Percentiles rank a stretch among this genome's conserved stretches.
Conservation (phyloP, 2,797 vertebrate genomes). For the Chelon auratus region DNA sequence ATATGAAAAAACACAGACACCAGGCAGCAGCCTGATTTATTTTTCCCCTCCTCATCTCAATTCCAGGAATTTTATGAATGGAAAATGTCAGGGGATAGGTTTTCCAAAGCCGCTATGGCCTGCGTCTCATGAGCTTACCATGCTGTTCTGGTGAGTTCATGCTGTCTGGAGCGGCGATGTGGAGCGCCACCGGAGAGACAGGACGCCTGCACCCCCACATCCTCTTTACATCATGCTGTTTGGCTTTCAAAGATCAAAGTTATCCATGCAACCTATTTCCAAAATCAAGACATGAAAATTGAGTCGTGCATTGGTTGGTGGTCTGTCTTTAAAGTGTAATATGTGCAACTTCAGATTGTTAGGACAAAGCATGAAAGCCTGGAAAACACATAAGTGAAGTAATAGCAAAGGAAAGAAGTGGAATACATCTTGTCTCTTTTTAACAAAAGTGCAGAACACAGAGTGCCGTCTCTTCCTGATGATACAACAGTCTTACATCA, state of each 20-base stretch:
- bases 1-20: conserved; percentile 67
- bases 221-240: conserved; percentile 41
- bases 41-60: conserved; percentile 71
- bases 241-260: conserved; percentile 13
- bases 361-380: conserved; percentile 28
- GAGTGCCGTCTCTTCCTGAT: conserved; percentile 4
- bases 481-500: conserved; percentile 32
- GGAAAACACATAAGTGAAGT: conserved; percentile 42
- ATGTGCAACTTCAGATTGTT: conserved; percentile 23
- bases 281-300: not conserved
- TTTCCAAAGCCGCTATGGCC: conserved; percentile 75
- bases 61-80: conserved; percentile 83
- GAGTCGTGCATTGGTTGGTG: not conserved
- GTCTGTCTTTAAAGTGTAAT: not conserved
- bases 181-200: conserved; percentile 26
- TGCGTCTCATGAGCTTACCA: conserved; percentile 71
- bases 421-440: not conserved
- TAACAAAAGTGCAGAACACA: conserved; percentile 2
- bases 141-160: conserved; percentile 71
- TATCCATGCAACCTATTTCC: conserved; percentile 5
- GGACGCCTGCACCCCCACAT: conserved; percentile 27
- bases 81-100: conserved; percentile 78
- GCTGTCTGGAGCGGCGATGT: conserved; percentile 51
- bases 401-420: conserved; percentile 19
- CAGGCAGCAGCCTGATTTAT: conserved; percentile 73